Conservation (phyloP, 2,888 invertebrate species). For the Acholoe squamosa region DNA sequence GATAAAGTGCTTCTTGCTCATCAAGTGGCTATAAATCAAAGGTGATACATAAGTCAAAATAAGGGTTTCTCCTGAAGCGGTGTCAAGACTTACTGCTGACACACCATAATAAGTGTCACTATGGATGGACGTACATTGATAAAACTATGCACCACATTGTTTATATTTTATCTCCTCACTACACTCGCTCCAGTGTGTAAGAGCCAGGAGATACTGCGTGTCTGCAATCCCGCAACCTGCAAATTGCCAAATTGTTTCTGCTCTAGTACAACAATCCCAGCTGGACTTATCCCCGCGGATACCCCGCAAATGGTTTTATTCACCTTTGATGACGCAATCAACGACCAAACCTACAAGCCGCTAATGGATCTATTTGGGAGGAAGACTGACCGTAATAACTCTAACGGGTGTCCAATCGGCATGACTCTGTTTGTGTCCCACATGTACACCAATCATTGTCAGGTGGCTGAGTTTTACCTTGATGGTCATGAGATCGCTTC, state of each 20-base stretch:
- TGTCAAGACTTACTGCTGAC: no score
- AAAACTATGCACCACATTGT: not conserved
- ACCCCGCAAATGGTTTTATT: slow-evolving; percentile 72
- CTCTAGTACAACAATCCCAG: not conserved
- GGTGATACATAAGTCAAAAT: no score
- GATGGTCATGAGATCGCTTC: slow-evolving; percentile 98
- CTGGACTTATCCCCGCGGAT: slow-evolving; percentile 9
- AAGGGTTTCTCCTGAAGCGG: no score
- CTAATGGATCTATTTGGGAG: not conserved
- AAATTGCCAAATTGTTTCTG: slow-evolving; percentile 14
- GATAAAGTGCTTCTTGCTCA: no score
- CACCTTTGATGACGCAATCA: slow-evolving; percentile 74
- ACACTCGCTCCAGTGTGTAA: not conserved
- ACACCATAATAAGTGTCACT: no score
- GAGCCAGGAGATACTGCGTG: not conserved
- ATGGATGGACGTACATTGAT: no score
- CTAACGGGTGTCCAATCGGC: slow-evolving; percentile 89
- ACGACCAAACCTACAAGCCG: slow-evolving; percentile 51
- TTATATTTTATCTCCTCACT: not conserved
- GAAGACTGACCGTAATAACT: slow-evolving; percentile 84
- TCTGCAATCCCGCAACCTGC: slow-evolving; percentile 7
- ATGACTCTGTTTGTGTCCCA: slow-evolving; percentile 99
- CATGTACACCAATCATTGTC: slow-evolving; percentile 99
- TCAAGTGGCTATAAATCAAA: no score
- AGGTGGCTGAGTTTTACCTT: slow-evolving; percentile 96